A percentile compares a stretch with the other conserved stretches of the same genome.
phyloP scores from a whole-genome alignment of 2,113 vertebrate genomes.

The Stomatorhinus ivindoensis region DNA sequence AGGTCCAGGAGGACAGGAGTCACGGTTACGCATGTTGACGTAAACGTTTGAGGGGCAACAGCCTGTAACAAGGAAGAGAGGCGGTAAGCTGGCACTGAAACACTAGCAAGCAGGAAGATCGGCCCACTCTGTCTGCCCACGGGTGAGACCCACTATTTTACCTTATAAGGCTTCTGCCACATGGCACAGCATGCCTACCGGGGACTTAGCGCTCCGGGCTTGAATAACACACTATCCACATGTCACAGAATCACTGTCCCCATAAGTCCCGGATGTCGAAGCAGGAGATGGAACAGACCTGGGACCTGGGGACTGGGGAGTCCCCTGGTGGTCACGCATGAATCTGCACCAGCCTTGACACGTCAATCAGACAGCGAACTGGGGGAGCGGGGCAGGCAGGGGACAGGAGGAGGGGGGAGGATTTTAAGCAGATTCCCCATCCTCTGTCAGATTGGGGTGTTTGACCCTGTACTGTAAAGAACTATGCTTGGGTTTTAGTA shows the following conservation, averaged over 20 bases:
- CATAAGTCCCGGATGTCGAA: background rate
- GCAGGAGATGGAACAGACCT: background rate
- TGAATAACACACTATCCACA: background rate
- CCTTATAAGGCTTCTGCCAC: background rate
- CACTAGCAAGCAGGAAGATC: background rate
- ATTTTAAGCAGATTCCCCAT: background rate
- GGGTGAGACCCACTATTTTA: background rate
- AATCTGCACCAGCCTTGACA: background rate
- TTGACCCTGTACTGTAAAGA: background rate
- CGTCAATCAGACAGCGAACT: background rate
- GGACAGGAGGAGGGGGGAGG: background rate
- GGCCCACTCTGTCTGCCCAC: background rate
- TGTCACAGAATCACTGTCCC: conserved; percentile 2
- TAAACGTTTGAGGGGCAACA: background rate
- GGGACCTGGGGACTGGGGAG: background rate
- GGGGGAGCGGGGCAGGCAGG: background rate
- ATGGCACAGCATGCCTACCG: background rate
- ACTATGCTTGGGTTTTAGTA: background rate
- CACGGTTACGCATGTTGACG: background rate
- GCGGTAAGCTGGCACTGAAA: background rate
- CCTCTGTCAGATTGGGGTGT: background rate
- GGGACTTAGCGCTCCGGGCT: background rate
- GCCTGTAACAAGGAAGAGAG: background rate
- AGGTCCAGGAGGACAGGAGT: background rate
- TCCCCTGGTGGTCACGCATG: background rate